Percentiles rank a stretch among this genome's conserved stretches.
Evolutionary conservation across 92 coral and sea anemone genomes (phyloP).

Genomic region (Metridium senile): DNA sequence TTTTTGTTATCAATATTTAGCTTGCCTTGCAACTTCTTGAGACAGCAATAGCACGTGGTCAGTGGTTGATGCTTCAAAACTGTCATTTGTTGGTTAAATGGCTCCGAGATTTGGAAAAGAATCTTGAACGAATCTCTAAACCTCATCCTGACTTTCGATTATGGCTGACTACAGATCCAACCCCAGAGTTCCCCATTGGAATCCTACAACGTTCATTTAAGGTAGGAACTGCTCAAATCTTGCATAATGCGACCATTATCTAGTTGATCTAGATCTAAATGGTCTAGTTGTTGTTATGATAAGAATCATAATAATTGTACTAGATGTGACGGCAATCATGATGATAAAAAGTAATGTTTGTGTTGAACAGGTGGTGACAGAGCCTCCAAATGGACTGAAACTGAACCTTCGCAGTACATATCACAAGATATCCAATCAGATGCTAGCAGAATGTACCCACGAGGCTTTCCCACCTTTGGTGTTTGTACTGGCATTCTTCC

Average conservation of each 20-base stretch:
- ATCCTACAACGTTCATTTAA: constrained; percentile 94
- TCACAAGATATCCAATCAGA: constrained; percentile 96
- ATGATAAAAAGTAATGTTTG: too few species aligned
- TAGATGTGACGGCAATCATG: too few species aligned
- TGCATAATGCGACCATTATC: too few species aligned
- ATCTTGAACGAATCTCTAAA: constrained; percentile 91
- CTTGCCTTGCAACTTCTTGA: constrained; percentile 96
- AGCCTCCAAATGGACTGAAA: constrained; percentile 98
- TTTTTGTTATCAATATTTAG: constrained; percentile 22
- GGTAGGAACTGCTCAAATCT: constrained; percentile 64
- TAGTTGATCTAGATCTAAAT: too few species aligned
- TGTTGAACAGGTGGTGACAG: constrained; percentile 84
- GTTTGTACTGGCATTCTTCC: constrained; percentile 92
- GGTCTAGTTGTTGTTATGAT: too few species aligned
- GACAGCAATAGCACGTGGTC: constrained; percentile 99
- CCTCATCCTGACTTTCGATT: constrained; percentile 99
- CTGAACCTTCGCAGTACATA: constrained; percentile 98
- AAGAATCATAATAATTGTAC: too few species aligned
- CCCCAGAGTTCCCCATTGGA: constrained; percentile 98
- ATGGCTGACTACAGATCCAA: constrained; percentile 99
- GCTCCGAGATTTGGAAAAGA: constrained; percentile 95
- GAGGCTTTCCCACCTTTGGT: constrained; percentile 92
- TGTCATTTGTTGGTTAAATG: constrained; percentile 97
- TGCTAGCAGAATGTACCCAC: constrained; percentile 92
- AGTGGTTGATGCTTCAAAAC: constrained; percentile 99